Evolutionary conservation across 2,113 vertebrate species (phyloP), one percentile per base, ranked within the genome.

Genomic region (Macquaria ambigua): DNA sequence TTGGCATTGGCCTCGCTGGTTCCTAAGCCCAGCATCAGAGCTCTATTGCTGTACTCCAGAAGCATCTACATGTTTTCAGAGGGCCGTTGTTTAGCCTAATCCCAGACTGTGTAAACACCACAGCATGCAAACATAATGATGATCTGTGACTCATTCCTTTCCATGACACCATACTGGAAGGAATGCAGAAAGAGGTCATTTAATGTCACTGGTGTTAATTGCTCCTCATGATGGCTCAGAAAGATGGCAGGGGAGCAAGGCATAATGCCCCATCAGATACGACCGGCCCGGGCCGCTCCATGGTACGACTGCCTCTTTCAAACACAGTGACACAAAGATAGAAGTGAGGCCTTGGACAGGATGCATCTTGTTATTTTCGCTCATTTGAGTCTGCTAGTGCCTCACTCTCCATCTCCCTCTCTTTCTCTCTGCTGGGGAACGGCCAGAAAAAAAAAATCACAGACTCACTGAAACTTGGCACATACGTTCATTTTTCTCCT

Each of bases 311-410:
- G 85, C 46, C 55, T 82, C 55, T 83, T 87, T 79, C 84, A 73
- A 82, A 75, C 69, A 70, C 50, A 23, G 39, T 28, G 64, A 74
- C 86, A 90, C 81, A 90, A 89, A 87, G 77, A 68, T 66, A 89
- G 76, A 90, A 89, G 74, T 56, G 64, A 84, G 78, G 76, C 63
- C 84, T 83, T 75, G 87, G 87, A 90, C 93, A 94, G 93, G 94
- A 92, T 82, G 81, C 91, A 86, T 94, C 90, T 93, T 93, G 91
- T 93, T 92, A 81, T 92, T 93, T 87, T 90, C 55, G 9, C 85
- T 83, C 43, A n/a, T 88, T 90, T 61, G 31, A 76, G 43, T 80
- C 73, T 81, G 77, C 52, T 64, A 48, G 74, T 21, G 43, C 64
- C 56, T 82, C 59, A 15, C 66, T 77, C 46, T 52, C 55, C 76